These are phyloP conservation scores for Agapetus fuscipes DNA, from an alignment of 2,888 invertebrate species.

Conservation along the genomic window DNA sequence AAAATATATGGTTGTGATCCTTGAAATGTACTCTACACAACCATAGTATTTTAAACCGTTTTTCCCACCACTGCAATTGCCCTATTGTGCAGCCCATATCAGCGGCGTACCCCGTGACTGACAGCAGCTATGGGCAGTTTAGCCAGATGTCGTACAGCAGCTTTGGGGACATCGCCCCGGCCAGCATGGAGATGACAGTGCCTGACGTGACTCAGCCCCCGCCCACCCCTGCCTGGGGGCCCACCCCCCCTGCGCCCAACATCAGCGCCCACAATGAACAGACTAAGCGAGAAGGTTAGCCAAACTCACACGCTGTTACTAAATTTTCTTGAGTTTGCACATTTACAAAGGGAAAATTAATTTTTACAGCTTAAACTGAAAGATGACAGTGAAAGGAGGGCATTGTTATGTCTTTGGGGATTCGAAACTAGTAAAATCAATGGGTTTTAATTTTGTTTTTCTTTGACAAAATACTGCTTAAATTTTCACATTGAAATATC, in stretches of 20 bases:
- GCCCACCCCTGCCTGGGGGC: slow-evolving; percentile 37
- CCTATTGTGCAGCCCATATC: not conserved
- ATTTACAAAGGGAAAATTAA: too few species aligned
- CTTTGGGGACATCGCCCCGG: not conserved
- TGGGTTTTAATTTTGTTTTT: too few species aligned
- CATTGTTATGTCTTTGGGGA: too few species aligned
- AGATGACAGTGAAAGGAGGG: too few species aligned
- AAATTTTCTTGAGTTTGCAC: too few species aligned
- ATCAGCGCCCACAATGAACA: slow-evolving; percentile 32
- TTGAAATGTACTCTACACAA: not conserved
- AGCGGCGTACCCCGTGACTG: not conserved
- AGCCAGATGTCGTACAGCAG: not conserved
- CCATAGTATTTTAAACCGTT: too few species aligned
- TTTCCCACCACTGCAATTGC: too few species aligned
- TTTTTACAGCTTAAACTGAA: too few species aligned
- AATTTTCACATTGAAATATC: too few species aligned
- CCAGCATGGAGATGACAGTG: not conserved
- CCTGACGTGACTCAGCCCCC: slow-evolving; percentile 20
- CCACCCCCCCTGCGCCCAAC: slow-evolving; percentile 35
- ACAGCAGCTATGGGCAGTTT: not conserved
- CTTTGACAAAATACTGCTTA: too few species aligned
- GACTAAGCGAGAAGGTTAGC: slow-evolving; percentile 43
- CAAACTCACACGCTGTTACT: too few species aligned
- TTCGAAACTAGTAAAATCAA: too few species aligned
- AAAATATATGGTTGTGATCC: not conserved